A percentile compares a stretch with the other conserved stretches of the same genome.
Conservation (phyloP, 1,140 invertebrate genomes). For the Coenobita brevimanus region DNA sequence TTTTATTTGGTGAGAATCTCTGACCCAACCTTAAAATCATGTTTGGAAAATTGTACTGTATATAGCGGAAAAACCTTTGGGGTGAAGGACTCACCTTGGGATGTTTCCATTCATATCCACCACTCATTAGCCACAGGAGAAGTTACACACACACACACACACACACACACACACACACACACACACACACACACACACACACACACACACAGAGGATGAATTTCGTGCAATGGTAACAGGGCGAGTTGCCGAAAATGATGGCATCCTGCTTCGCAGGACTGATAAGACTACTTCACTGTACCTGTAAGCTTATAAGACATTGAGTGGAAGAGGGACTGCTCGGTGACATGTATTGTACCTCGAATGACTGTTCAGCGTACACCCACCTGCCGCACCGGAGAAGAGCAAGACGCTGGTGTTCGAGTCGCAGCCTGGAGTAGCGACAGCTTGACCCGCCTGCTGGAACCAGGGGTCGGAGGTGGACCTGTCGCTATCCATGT, state of each 20-base stretch:
- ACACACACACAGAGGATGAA: no score
- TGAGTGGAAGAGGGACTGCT: neutral
- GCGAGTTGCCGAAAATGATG: no score
- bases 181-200: neutral
- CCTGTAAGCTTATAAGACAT: neutral
- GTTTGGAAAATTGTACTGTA: no score
- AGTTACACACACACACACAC: neutral
- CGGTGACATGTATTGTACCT: no score
- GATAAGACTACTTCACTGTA: no score
- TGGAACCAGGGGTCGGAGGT: constrained; percentile 52
- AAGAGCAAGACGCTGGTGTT: constrained; percentile 20
- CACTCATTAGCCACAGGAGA: neutral
- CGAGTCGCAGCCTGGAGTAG: constrained; percentile 12
- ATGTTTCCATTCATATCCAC: no score
- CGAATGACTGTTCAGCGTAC: no score
- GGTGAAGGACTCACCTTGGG: neutral
- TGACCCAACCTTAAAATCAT: constrained; percentile 75
- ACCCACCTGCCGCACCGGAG: constrained; percentile 33
- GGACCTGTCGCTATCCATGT: constrained; percentile 6
- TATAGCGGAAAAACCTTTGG: constrained; percentile 72
- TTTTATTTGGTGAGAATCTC: no score
- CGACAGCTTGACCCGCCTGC: constrained; percentile 24
- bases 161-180: neutral
- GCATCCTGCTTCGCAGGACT: no score
- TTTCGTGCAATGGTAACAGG: no score